These are phyloP conservation scores for Sphaerodactylus townsendi DNA, from an alignment of 2,113 vertebrate genomes.

Conservation along the genomic window DNA sequence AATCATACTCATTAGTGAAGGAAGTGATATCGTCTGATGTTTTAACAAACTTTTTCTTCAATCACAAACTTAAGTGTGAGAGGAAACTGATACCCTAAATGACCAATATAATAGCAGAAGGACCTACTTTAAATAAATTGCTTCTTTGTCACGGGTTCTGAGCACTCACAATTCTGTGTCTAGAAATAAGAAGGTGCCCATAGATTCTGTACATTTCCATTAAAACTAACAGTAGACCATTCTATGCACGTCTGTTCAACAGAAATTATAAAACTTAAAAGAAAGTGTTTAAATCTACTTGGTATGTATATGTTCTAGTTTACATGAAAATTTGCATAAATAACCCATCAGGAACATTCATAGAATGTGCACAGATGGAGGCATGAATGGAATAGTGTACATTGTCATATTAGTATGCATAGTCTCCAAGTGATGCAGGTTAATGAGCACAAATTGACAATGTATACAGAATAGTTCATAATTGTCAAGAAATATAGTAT, in stretches of 20 bases:
- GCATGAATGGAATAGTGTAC: neutral
- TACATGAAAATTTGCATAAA: neutral
- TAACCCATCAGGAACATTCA: neutral
- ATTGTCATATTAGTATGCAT: neutral
- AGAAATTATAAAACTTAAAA: constrained; percentile 1
- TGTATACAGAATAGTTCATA: neutral
- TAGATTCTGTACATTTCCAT: neutral
- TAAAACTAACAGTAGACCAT: neutral
- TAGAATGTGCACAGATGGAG: neutral
- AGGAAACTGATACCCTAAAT: fast-evolving
- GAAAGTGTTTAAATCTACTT: neutral
- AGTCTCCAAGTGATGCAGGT: neutral
- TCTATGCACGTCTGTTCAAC: neutral
- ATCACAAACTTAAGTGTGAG: neutral
- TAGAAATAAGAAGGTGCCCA: neutral
- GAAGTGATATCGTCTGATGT: neutral
- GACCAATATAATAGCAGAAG: neutral
- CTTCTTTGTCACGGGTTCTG: constrained; percentile 4
- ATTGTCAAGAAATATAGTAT: neutral
- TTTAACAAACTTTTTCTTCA: neutral
- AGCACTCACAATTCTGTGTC: neutral
- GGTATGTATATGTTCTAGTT: neutral
- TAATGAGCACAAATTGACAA: neutral
- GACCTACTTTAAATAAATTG: neutral
- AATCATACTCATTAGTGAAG: neutral